A percentile compares a stretch with the other conserved stretches of the same genome.
phyloP scores from a whole-genome alignment of 2,113 vertebrate genomes.

The human region GRCh38 chr6:142623501-142624000 shows the following conservation, averaged over 20 bases:
- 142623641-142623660: background rate
- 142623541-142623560: background rate
- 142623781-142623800: no score
- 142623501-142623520: background rate
- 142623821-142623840: no score
- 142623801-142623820: no score
- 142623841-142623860: no score
- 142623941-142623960: background rate
- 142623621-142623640: background rate
- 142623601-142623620: background rate
- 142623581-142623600: background rate
- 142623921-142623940: background rate
- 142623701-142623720: no score
- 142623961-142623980: background rate
- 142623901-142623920: no score
- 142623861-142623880: no score
- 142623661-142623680: no score
- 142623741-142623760: no score
- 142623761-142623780: rapidly evolving
- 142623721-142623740: no score
- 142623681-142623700: no score
- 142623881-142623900: no score
- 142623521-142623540: background rate
- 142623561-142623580: background rate
- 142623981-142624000: background rate